Percentiles rank a stretch among this genome's conserved stretches.
Evolutionary conservation across 1,140 invertebrate genomes (phyloP).

Genomic region (Mizuhopecten yessoensis): DNA sequence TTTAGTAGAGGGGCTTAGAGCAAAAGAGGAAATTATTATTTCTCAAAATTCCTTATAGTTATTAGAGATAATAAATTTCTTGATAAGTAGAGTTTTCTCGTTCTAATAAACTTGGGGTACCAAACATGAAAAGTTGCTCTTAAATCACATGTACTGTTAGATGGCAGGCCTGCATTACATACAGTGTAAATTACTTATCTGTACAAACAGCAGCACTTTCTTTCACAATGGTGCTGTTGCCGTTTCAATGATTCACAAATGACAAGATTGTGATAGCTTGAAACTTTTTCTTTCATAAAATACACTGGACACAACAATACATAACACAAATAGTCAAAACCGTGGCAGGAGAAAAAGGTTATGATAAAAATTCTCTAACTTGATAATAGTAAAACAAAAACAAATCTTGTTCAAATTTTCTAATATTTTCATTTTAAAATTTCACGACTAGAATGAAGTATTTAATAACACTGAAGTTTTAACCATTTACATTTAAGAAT

Average conservation of each 20-base stretch:
- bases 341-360: constrained; percentile 23
- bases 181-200: background rate
- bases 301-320: background rate
- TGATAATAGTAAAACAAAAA: background rate
- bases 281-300: background rate
- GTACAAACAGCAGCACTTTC: background rate
- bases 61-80: background rate
- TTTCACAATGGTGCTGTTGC: background rate
- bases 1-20: too few relatives aligned
- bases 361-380: constrained; percentile 14
- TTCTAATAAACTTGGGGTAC: background rate
- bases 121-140: background rate
- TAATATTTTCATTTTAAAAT: constrained; percentile 31
- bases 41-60: too few relatives aligned
- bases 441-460: background rate
- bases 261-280: background rate
- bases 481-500: background rate
- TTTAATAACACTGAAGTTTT: background rate
- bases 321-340: background rate
- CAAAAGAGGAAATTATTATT: background rate
- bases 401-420: background rate
- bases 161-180: background rate
- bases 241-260: background rate
- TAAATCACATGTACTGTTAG: background rate
- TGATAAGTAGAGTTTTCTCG: too few relatives aligned